These are phyloP conservation scores for Tragopan temminckii DNA, from an alignment of 2,797 vertebrate species.

Conservation along the genomic window DNA sequence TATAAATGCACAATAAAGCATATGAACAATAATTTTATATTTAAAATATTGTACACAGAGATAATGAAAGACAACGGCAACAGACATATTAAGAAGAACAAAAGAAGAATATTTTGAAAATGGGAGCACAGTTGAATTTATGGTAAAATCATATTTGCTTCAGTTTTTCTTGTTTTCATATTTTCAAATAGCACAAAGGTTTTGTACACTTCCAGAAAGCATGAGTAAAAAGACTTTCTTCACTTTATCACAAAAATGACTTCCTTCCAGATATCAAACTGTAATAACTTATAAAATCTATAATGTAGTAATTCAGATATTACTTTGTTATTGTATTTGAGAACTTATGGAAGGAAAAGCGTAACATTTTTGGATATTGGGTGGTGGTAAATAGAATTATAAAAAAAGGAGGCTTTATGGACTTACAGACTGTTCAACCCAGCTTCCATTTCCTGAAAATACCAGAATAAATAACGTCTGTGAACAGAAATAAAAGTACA, in stretches of 20 bases:
- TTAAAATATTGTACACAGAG: not conserved
- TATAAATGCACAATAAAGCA: not conserved
- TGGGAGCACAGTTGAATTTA: not conserved
- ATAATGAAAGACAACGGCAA: not conserved
- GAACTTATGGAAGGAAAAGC: not conserved
- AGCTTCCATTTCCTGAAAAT: not conserved
- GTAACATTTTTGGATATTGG: not conserved
- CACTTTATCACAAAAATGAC: not conserved
- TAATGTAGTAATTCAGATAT: constrained; percentile 61
- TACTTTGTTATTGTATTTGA: constrained; percentile 61
- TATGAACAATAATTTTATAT: not conserved
- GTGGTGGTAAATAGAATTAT: not conserved
- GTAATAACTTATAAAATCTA: constrained; percentile 39
- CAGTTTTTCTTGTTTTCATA: not conserved
- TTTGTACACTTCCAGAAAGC: not conserved
- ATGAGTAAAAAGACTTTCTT: not conserved
- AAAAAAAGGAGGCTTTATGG: not conserved
- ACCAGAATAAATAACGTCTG: not conserved
- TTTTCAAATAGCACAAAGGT: not conserved
- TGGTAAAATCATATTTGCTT: not conserved
- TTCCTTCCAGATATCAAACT: not conserved
- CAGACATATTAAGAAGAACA: not conserved
- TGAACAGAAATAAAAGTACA: not conserved
- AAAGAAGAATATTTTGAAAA: not conserved
- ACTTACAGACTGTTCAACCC: not conserved